Conservation (phyloP, 2,888 invertebrate genomes). For the Anodontia alba region DNA sequence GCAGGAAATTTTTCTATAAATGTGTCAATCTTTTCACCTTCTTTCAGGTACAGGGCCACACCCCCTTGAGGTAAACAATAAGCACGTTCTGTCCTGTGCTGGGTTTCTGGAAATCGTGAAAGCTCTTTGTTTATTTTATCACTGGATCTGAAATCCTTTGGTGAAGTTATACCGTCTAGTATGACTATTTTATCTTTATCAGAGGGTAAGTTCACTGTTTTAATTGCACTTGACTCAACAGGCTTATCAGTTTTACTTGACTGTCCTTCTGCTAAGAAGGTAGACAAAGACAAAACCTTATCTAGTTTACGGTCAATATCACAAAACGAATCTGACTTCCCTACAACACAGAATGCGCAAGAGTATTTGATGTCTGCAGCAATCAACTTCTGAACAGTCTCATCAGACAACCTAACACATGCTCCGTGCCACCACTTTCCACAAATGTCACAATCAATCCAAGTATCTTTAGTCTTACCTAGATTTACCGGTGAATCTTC, state of each 20-base stretch:
- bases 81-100: background rate
- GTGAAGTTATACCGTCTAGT: background rate
- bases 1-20: background rate
- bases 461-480: background rate
- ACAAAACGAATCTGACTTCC: background rate
- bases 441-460: background rate
- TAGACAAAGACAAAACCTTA: background rate
- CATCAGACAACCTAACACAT: background rate
- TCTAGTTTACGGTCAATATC: background rate
- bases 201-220: background rate
- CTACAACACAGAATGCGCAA: background rate
- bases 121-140: background rate
- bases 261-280: background rate
- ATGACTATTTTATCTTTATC: background rate
- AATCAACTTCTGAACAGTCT: background rate
- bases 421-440: background rate
- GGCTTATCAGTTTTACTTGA: background rate
- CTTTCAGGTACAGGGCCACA: background rate
- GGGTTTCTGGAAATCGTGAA: background rate
- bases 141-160: background rate
- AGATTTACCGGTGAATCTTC: background rate
- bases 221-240: background rate
- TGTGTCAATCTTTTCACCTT: background rate
- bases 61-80: background rate
- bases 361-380: background rate